These are phyloP conservation scores for Homalodisca vitripennis DNA, from an alignment of 1,140 invertebrate species.

Conservation along the genomic window DNA sequence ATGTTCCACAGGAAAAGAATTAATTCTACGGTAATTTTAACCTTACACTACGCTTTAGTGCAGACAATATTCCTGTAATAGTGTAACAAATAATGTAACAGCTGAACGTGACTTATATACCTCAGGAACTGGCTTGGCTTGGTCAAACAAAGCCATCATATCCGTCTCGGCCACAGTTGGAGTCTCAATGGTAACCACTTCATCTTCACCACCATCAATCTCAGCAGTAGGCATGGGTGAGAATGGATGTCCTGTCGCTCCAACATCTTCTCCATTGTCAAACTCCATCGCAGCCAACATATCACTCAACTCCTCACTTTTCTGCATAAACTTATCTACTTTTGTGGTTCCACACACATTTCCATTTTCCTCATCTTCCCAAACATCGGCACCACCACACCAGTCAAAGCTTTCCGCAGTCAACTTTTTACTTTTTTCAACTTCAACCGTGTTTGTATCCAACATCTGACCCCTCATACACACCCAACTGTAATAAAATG, in stretches of 20 bases:
- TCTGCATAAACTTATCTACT: too few species aligned
- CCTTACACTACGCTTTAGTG: not conserved
- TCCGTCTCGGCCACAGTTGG: slow-evolving; percentile 62
- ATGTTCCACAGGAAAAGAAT: not conserved
- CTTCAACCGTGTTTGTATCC: slow-evolving; percentile 51
- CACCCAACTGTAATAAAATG: slow-evolving; percentile 59
- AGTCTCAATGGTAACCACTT: slow-evolving; percentile 64
- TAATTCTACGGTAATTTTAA: not conserved
- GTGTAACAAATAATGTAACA: not conserved
- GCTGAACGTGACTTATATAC: slow-evolving; percentile 25
- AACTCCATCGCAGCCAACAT: not conserved
- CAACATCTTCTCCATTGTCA: slow-evolving; percentile 46
- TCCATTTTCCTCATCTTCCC: slow-evolving; percentile 63
- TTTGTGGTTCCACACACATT: slow-evolving; percentile 49
- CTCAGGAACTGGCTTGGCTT: slow-evolving; percentile 53
- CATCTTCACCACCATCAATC: slow-evolving; percentile 66
- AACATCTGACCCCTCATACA: slow-evolving; percentile 63
- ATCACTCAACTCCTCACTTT: not conserved
- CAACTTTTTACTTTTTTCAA: slow-evolving; percentile 40
- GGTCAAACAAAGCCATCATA: slow-evolving; percentile 58
- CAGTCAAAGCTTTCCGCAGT: slow-evolving; percentile 49
- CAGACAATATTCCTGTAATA: not conserved
- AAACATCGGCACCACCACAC: slow-evolving; percentile 70
- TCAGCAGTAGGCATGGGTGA: slow-evolving; percentile 66
- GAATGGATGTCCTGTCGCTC: slow-evolving; percentile 55